These are phyloP conservation scores for Bombylius discolor DNA, from an alignment of 2,888 invertebrate genomes.

Conservation along the genomic window DNA sequence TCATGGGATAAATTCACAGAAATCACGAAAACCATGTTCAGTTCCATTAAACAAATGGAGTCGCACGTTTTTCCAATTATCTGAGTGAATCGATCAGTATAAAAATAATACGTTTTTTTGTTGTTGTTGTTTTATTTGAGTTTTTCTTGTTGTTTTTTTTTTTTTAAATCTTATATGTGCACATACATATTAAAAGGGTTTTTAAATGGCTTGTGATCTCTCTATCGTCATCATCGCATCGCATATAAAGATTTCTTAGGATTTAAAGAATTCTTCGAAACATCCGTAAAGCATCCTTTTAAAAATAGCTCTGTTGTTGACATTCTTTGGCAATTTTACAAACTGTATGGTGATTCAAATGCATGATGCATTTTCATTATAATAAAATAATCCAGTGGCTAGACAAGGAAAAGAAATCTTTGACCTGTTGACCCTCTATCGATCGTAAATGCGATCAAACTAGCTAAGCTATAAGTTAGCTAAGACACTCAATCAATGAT, in stretches of 20 bases:
- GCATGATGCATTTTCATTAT: background rate
- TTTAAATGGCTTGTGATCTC: background rate
- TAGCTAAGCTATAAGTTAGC: background rate
- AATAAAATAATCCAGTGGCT: background rate
- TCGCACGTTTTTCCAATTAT: conserved; percentile 6
- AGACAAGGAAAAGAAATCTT: background rate
- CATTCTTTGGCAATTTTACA: background rate
- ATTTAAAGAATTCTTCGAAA: background rate
- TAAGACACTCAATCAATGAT: background rate
- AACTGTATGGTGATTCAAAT: background rate
- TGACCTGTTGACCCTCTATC: conserved; percentile 3
- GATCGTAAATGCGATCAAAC: background rate
- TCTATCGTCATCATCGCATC: background rate
- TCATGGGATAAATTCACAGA: background rate
- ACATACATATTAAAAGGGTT: background rate
- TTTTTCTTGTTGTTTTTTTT: background rate
- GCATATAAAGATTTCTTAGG: background rate
- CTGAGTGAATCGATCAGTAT: background rate
- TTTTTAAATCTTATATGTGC: too few relatives aligned
- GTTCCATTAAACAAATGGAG: conserved; percentile 5
- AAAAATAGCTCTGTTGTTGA: background rate
- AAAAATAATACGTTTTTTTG: background rate
- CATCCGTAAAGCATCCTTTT: background rate
- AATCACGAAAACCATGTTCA: conserved; percentile 7
- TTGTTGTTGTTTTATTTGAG: background rate